phyloP scores from a whole-genome alignment of 2,888 invertebrate species.

The Acrocyrtus sp. region DNA sequence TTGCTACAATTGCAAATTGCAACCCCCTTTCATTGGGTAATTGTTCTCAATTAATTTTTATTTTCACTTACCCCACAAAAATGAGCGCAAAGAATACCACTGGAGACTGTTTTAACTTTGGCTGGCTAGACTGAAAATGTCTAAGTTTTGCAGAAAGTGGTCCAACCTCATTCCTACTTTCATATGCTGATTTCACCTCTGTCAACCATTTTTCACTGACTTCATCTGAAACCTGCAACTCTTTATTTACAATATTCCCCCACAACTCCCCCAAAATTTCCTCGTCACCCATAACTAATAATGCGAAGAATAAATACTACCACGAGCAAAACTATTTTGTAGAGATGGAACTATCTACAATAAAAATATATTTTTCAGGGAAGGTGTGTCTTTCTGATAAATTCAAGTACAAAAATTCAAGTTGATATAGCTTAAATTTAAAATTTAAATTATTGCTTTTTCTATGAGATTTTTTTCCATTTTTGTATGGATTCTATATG shows the following conservation, averaged over 20 bases:
- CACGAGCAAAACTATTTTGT: too few relatives aligned
- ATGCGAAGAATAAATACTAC: too few relatives aligned
- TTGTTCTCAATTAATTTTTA: too few relatives aligned
- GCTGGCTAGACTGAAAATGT: constrained; percentile 67
- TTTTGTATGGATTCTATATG: too few relatives aligned
- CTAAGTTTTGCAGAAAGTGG: constrained; percentile 69
- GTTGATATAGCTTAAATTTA: too few relatives aligned
- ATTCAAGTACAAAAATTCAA: background rate
- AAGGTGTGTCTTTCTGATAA: too few relatives aligned
- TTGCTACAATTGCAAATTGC: constrained; percentile 59
- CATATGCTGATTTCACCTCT: constrained; percentile 62
- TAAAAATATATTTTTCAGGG: too few relatives aligned
- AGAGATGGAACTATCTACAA: too few relatives aligned
- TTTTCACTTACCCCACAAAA: constrained; percentile 70
- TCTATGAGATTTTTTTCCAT: too few relatives aligned
- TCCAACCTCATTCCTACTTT: constrained; percentile 68
- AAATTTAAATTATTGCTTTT: too few relatives aligned
- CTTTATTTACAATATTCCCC: constrained; percentile 20
- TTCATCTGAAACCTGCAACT: constrained; percentile 22
- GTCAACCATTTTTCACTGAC: constrained; percentile 43
- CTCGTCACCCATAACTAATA: constrained; percentile 25
- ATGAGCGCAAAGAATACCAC: constrained; percentile 70
- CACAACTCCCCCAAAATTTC: constrained; percentile 30
- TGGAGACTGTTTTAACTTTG: constrained; percentile 67
- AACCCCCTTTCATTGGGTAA: too few relatives aligned